phyloP scores from a whole-genome alignment of 2,888 invertebrate genomes.

The Epiblema foenella region DNA sequence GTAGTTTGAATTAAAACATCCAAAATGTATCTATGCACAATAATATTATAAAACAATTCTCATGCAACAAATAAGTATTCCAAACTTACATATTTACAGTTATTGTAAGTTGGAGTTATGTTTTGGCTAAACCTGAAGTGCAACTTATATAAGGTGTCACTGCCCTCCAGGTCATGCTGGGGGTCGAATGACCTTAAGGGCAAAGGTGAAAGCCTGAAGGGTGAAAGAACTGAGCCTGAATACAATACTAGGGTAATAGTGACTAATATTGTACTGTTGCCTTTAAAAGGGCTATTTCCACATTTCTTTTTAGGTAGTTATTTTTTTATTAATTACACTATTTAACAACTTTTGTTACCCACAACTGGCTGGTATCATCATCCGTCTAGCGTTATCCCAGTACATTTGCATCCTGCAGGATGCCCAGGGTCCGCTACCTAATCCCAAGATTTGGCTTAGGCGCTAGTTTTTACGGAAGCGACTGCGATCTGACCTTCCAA shows the following conservation, averaged over 20 bases:
- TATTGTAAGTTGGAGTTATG: neutral
- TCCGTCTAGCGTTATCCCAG: too few relatives aligned
- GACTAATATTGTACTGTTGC: neutral
- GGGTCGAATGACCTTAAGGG: conserved; percentile 27
- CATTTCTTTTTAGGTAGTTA: neutral
- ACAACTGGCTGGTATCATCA: too few relatives aligned
- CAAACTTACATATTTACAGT: too few relatives aligned
- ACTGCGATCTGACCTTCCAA: too few relatives aligned
- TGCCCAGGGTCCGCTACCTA: too few relatives aligned
- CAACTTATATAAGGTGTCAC: conserved; percentile 19
- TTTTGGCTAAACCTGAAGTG: conserved; percentile 1
- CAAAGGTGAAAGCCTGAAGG: conserved; percentile 30
- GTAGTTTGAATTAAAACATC: neutral
- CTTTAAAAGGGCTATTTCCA: neutral
- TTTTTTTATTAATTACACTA: too few relatives aligned
- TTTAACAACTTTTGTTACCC: too few relatives aligned
- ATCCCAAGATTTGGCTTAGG: too few relatives aligned
- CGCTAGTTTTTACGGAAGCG: too few relatives aligned
- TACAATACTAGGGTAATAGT: conserved; percentile 5
- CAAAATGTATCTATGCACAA: neutral
- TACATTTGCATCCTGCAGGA: too few relatives aligned
- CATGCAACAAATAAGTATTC: neutral
- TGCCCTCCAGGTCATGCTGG: conserved; percentile 28
- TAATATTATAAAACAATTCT: neutral
- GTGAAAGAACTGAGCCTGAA: conserved; percentile 25